Conservation (phyloP, 2,888 invertebrate species). For the Chironomus riparius region DNA sequence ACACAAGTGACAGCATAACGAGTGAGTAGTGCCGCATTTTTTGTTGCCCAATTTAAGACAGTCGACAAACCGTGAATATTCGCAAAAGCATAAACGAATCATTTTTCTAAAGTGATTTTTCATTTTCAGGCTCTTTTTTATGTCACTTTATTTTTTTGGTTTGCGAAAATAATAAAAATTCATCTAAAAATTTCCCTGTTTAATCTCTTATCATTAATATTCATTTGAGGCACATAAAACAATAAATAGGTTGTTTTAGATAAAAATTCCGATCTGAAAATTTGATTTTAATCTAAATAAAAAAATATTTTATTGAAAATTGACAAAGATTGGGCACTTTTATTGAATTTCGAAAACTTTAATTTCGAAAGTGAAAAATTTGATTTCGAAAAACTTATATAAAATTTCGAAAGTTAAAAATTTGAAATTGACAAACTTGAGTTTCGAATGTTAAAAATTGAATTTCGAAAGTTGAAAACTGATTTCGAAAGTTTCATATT, state of each 20-base stretch:
- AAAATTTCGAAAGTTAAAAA: no score
- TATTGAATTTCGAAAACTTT: no score
- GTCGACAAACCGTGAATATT: background rate
- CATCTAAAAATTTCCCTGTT: background rate
- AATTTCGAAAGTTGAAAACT: no score
- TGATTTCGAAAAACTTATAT: no score
- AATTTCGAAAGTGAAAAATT: no score
- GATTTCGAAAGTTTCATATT: no score
- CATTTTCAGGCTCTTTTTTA: background rate
- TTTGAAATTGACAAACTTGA: no score
- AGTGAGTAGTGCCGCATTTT: background rate
- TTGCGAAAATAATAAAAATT: background rate
- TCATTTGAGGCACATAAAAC: background rate
- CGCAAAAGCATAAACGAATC: background rate
- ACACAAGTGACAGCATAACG: background rate
- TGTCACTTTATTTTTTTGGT: background rate
- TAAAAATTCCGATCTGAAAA: background rate
- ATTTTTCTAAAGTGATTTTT: background rate
- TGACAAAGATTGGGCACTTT: no score
- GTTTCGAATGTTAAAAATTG: no score
- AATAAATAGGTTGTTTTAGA: background rate
- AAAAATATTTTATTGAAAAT: no score
- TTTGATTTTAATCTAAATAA: background rate
- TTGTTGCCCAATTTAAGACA: background rate
- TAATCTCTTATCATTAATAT: conserved; percentile 4